These are phyloP conservation scores for Meda fulgida DNA, from an alignment of 2,797 vertebrate species.

Conservation along the genomic window DNA sequence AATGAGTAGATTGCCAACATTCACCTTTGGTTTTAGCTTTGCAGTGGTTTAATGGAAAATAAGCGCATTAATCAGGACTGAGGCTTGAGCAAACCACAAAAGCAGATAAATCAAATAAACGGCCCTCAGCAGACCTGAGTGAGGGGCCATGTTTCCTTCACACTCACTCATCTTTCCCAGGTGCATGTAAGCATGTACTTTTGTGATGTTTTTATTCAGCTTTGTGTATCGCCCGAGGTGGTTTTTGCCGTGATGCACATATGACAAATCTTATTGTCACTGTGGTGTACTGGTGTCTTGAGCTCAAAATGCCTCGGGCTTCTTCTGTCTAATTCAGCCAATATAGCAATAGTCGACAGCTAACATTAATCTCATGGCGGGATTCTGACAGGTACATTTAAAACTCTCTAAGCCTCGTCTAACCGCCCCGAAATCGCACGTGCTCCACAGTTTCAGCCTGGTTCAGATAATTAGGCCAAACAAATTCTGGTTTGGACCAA, in stretches of 20 bases:
- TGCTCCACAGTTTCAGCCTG: neutral
- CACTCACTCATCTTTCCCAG: slow-evolving; percentile 20
- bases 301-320: slow-evolving; percentile 10
- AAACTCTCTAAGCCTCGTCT: slow-evolving; percentile 21
- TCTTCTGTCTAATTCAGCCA: slow-evolving; percentile 14
- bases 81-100: slow-evolving; percentile 24
- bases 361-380: slow-evolving; percentile 10
- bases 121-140: slow-evolving; percentile 40
- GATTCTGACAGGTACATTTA: slow-evolving; percentile 28
- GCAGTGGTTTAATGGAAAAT: slow-evolving; percentile 57
- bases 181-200: slow-evolving; percentile 23
- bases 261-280: slow-evolving; percentile 32
- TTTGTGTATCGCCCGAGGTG: slow-evolving; percentile 13
- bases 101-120: slow-evolving; percentile 45
- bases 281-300: neutral
- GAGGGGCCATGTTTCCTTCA: neutral
- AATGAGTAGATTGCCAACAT: slow-evolving; percentile 42
- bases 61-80: slow-evolving; percentile 57
- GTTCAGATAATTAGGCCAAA: slow-evolving; percentile 29
- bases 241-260: slow-evolving; percentile 1
- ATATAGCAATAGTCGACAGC: slow-evolving; percentile 9
- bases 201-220: slow-evolving; percentile 18
- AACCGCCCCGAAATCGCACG: neutral
- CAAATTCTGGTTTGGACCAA: slow-evolving; percentile 16
- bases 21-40: slow-evolving; percentile 44